Conservation (phyloP, 92 coral and sea anemone species). For the Paragorgia papillata region DNA sequence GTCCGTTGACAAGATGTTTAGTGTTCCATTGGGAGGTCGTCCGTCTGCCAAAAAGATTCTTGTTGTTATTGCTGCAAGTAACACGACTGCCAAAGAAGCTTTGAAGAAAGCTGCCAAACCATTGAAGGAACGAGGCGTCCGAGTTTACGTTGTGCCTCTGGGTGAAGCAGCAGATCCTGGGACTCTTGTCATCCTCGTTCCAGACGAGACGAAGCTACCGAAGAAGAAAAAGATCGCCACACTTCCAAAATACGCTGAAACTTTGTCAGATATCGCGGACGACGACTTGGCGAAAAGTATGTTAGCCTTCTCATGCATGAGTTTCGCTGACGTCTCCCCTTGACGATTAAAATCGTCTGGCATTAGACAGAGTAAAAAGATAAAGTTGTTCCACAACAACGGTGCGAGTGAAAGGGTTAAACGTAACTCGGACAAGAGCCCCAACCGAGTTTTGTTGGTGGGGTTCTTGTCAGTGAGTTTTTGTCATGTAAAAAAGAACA, state of each 20-base stretch:
- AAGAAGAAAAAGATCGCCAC: constrained; percentile 5
- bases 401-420: no score
- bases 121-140: constrained; percentile 56
- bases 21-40: constrained; percentile 63
- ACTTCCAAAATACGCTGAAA: not conserved
- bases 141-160: constrained; percentile 16
- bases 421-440: no score
- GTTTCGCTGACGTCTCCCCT: no score
- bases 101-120: constrained; percentile 57
- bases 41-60: constrained; percentile 81
- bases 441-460: no score
- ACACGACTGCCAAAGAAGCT: constrained; percentile 46
- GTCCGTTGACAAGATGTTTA: constrained; percentile 59
- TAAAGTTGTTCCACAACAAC: no score
- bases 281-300: constrained; percentile 22
- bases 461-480: no score
- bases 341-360: no score
- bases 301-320: no score
- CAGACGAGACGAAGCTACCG: not conserved
- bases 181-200: constrained; percentile 36
- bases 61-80: constrained; percentile 73
- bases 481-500: no score
- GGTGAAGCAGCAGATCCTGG: constrained; percentile 45
- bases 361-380: no score
- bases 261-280: not conserved